phyloP scores from a whole-genome alignment of 1,140 invertebrate species.

The Harlomillsia oculata region DNA sequence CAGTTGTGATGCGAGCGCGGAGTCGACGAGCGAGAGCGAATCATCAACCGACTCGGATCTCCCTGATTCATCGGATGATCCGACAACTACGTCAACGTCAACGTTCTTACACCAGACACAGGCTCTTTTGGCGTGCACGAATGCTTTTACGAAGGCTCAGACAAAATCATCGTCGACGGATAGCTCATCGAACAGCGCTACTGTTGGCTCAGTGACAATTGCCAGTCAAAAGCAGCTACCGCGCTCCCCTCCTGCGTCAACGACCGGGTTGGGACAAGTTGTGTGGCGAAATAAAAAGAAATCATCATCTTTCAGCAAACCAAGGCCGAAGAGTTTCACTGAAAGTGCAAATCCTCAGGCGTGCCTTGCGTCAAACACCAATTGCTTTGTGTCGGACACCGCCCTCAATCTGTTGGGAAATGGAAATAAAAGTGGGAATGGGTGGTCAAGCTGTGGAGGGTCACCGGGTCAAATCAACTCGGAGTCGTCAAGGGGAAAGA shows the following conservation, averaged over 20 bases:
- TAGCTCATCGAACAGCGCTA: slow-evolving; percentile 8
- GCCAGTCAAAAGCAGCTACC: neutral
- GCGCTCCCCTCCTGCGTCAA: slow-evolving; percentile 15
- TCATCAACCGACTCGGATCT: slow-evolving; percentile 23
- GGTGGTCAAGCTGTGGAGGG: slow-evolving; percentile 19
- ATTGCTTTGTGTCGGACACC: slow-evolving; percentile 32
- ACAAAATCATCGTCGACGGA: slow-evolving; percentile 9
- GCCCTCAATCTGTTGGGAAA: slow-evolving; percentile 29
- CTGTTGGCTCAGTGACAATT: slow-evolving; percentile 12
- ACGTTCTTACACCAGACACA: slow-evolving; percentile 29
- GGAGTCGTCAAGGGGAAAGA: slow-evolving; percentile 9
- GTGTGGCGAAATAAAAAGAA: slow-evolving; percentile 29
- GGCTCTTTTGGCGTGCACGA: neutral
- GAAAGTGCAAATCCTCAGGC: slow-evolving; percentile 6
- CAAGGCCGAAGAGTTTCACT: slow-evolving; percentile 34
- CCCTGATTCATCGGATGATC: slow-evolving; percentile 32
- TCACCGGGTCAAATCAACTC: slow-evolving; percentile 7
- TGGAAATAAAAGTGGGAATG: slow-evolving; percentile 17
- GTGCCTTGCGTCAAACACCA: slow-evolving; percentile 1
- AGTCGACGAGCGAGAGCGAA: slow-evolving; percentile 31
- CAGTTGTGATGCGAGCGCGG: slow-evolving; percentile 34
- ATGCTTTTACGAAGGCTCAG: slow-evolving; percentile 7
- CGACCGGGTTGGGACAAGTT: neutral
- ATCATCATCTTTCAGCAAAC: slow-evolving; percentile 23
- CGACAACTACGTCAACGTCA: slow-evolving; percentile 29